Base-by-base conservation (phyloP, 2,888 invertebrate genomes). In the Drosophila atripex region DNA sequence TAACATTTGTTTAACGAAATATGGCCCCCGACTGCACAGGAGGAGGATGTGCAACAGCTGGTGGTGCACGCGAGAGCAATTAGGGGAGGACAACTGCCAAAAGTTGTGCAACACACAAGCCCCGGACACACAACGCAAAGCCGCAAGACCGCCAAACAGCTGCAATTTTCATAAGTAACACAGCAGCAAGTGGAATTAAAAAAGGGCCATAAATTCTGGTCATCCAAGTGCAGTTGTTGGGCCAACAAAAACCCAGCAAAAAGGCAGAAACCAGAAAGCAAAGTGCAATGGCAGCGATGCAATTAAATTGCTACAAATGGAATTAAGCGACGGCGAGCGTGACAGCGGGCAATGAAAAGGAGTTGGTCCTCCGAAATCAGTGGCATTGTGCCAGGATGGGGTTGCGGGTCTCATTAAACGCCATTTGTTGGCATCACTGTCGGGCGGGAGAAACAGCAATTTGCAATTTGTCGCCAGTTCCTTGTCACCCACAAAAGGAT, bases 301-400 rank as follows among this genome's bases (percentile, higher is more conserved):
- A 85, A 87, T 85, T 85, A 85, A 83, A 77, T 80, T 70, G 83
- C 83, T 75, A 82, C 71, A 78, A 85, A 85, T 83, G 71, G 77
- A 82, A 80, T 84, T 86, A 84, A 84, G 76, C 77, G 77, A 61
- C 71, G 66, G 68, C 69, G 53, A 64, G 77, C 85, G 77, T 86
- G 86, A 83, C 75, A 70, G 47, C 23, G 55, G 53, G 58, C 69
- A 53, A 71, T 75, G 61, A 68, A 65, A 45, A 35, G 50, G 54
- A 46, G 69, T 68, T 52, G 39, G 43, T 23, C 47, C 30, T 25
- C 23, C 35, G 32, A 70, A 71, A 41, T 71, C 70, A 71, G 61
- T 47, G 32, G 49, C 71, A 71, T 70, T 70, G 68, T 69, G 46
- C 61, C 11, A 8, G 60, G 60, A 39, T 46, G 32, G 56, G 58